Evolutionary conservation across 2,797 vertebrate genomes (phyloP).

Genomic region (Notamacropus eugenii): DNA sequence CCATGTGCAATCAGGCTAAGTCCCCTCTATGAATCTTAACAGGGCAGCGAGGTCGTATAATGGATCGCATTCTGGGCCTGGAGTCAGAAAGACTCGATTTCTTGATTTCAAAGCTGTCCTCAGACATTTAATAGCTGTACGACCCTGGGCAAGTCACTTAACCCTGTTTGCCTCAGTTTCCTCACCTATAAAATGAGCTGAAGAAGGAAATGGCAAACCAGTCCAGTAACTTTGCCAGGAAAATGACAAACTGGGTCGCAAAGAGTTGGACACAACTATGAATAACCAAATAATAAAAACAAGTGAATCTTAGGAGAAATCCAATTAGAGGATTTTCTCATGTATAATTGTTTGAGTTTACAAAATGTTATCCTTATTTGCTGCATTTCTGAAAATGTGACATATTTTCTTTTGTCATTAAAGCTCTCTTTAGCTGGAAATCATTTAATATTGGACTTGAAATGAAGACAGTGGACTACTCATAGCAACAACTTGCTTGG

Average conservation of each 20-base stretch:
- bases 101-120: neutral
- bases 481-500: neutral
- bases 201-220: neutral
- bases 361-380: neutral
- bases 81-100: neutral
- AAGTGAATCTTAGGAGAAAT: neutral
- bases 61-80: neutral
- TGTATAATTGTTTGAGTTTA: slow-evolving; percentile 24
- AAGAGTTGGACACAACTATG: neutral
- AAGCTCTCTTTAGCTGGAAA: neutral
- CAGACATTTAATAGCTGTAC: neutral
- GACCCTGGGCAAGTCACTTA: neutral
- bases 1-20: neutral
- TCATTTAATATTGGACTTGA: slow-evolving; percentile 12
- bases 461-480: slow-evolving; percentile 1
- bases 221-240: neutral
- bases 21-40: neutral
- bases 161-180: neutral
- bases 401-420: neutral
- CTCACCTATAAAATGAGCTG: neutral
- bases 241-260: neutral
- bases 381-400: neutral
- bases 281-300: neutral
- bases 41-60: neutral
- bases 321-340: slow-evolving; percentile 10